Evolutionary conservation across 2,113 vertebrate genomes (phyloP), one percentile per base, ranked within the genome.

Genomic region (Caracal caracal): DNA sequence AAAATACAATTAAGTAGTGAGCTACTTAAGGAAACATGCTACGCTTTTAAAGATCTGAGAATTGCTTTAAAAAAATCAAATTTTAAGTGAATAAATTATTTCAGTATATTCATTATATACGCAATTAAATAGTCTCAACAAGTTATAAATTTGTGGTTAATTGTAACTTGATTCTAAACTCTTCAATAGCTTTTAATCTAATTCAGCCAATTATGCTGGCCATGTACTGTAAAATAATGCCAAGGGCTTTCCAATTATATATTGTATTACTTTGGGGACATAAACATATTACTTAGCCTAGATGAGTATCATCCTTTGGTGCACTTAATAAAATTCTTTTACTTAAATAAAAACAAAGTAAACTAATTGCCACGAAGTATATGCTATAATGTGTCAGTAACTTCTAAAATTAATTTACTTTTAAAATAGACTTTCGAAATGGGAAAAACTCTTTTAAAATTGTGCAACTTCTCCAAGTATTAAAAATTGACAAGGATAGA

Each of bases 271-370:
- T 35, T 75, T 81, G 0, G 24, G 6, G 11, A 40, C 37, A 12
- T 13, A 49, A 6, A 65, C 5, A 92, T 95, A 79, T 59, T 90
- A 71, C 20, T 94, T 81, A 90, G 9, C 22, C 65, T 3, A 78
- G 0, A 10, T 63, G 9, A 87, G 70, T 94, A 49, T 56, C 33
- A 85, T 91, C 10, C 56, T 53, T 68, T 89, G 3, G 2, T 93
- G 0, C 15, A 86, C 59, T 75, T 70, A 90, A 5, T 88, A 89
- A 79, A 85, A 43, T 28, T 53, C 2, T 79, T 84, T 68, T 91
- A 75, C 10, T 75, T 17, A 82, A 80, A 91, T 88, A 71, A 92
- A 94, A 94, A 33, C 20, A 78, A 95, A 76, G 61, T 92, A 71
- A 90, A 47, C 4, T 63, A 83, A 92, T 70, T 92, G 1, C 9